phyloP scores from a whole-genome alignment of 2,888 invertebrate genomes.

The Patella depressa region DNA sequence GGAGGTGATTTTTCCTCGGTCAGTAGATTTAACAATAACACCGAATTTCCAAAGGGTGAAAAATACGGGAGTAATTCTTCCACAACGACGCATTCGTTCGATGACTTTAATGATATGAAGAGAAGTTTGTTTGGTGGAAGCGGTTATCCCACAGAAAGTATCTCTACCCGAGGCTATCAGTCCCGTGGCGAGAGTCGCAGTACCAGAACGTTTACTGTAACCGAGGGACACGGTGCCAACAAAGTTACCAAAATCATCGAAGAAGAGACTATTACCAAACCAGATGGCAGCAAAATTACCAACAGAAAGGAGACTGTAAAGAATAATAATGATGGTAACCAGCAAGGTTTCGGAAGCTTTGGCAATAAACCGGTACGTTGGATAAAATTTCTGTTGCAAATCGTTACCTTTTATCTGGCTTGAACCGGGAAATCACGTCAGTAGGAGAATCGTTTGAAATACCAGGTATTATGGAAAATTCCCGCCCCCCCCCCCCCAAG shows the following conservation, averaged over 20 bases:
- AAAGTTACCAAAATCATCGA: conserved; percentile 57
- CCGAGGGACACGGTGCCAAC: conserved; percentile 37
- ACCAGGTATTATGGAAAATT: too few species aligned
- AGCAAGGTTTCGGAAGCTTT: background rate
- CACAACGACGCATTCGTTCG: background rate
- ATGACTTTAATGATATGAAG: conserved; percentile 17
- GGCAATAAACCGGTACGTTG: too few species aligned
- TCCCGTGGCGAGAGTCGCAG: conserved; percentile 23
- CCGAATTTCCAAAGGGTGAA: too few species aligned
- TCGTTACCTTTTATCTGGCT: too few species aligned
- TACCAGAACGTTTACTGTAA: conserved; percentile 38
- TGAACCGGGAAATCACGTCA: too few species aligned
- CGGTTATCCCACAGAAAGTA: conserved; percentile 36
- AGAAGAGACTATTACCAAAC: conserved; percentile 60
- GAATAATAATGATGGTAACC: conserved; percentile 34
- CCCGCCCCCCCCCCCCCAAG: too few species aligned
- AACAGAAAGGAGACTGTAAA: conserved; percentile 54
- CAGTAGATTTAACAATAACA: too few species aligned
- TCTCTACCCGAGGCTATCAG: background rate
- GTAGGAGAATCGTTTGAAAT: too few species aligned
- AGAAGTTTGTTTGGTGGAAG: conserved; percentile 21
- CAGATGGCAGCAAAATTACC: conserved; percentile 58
- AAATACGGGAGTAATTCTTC: too few species aligned
- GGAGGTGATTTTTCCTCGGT: too few species aligned
- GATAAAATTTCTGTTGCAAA: too few species aligned